phyloP scores from a whole-genome alignment of 2,113 vertebrate genomes.

The Gallinago undulata region DNA sequence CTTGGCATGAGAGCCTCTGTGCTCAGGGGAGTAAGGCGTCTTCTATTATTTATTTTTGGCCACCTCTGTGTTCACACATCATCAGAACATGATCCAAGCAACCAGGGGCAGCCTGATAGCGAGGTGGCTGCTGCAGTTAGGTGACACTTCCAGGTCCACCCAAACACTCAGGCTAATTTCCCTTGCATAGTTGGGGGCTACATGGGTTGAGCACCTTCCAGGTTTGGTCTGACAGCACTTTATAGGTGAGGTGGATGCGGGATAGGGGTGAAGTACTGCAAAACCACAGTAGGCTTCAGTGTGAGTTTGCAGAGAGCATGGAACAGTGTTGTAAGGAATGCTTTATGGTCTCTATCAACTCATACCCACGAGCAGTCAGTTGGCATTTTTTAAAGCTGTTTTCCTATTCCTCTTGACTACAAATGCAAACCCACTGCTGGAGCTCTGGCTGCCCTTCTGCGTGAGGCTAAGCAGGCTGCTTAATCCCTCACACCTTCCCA shows the following conservation, averaged over 20 bases:
- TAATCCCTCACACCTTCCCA: background rate
- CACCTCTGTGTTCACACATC: constrained; percentile 57
- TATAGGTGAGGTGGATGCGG: background rate
- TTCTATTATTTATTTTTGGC: constrained; percentile 55
- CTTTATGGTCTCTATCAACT: background rate
- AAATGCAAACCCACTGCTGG: background rate
- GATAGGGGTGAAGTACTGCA: background rate
- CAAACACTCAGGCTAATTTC: background rate
- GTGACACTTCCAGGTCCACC: constrained; percentile 29
- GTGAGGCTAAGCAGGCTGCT: background rate
- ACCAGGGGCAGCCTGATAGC: background rate
- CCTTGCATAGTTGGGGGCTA: background rate
- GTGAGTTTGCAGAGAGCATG: background rate
- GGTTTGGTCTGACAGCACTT: background rate
- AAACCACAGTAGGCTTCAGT: background rate
- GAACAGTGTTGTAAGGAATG: background rate
- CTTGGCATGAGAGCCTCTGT: background rate
- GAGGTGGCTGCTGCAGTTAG: constrained; percentile 8
- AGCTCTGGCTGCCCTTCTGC: background rate
- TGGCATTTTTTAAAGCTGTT: constrained; percentile 40
- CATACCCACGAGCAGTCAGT: background rate
- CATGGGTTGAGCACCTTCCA: background rate
- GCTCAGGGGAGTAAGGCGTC: constrained; percentile 18
- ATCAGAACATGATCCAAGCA: constrained; percentile 3
- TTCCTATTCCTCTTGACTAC: constrained; percentile 12